Base-by-base conservation (phyloP, 2,888 invertebrate genomes). In the Adela reaumurella region DNA sequence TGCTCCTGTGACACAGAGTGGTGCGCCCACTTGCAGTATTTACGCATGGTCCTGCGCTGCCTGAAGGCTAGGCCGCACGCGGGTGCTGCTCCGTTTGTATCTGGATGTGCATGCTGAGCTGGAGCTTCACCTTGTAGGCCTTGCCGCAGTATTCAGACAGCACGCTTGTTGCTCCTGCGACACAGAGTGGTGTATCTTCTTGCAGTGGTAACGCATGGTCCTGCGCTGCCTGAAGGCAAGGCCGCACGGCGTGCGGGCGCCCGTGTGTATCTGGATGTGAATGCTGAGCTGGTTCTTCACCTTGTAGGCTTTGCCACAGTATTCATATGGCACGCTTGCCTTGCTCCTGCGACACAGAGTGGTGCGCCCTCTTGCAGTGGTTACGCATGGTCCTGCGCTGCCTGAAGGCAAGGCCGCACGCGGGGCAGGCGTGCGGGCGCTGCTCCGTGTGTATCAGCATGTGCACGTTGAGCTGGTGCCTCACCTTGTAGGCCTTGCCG, bases 161-260 rank as follows among this genome's bases (percentile, higher is more conserved):
- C 63, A 83, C 81, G 6, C 84, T 83, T 53, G 83, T 79, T 57
- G 83, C 85, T 2, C 84, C 86, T 0, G 84, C n/a, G n/a, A n/a
- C n/a, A n/a, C n/a, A n/a, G n/a, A n/a, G 16, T 58, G 55, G 77
- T 83, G 67, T 71, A 81, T 19, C 62, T 74, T 59, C 65, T 72
- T 47, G 68, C 73, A 57, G 60, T 84, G 84, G 19, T 76, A 64
- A 20, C 74, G 57, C 43, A 84, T 59, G 2, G 80, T 71, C 1
- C 81, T 69, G 47, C 74, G 74, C 43, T 81, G 81, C 16, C 83
- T 70, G 63, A 85, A 86, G 41, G 80, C 73, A 52, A 81, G 81
- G 48, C 73, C 71, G 62, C 87, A 87, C 50, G 74, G 65, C 66
- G n/a, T n/a, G n/a, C n/a, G 87, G 11, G 70, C 64, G 64, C 79